Evolutionary conservation across 2,888 invertebrate genomes (phyloP), one percentile per base, ranked within the genome.

Genomic region (Sarcophaga caerulescens): DNA sequence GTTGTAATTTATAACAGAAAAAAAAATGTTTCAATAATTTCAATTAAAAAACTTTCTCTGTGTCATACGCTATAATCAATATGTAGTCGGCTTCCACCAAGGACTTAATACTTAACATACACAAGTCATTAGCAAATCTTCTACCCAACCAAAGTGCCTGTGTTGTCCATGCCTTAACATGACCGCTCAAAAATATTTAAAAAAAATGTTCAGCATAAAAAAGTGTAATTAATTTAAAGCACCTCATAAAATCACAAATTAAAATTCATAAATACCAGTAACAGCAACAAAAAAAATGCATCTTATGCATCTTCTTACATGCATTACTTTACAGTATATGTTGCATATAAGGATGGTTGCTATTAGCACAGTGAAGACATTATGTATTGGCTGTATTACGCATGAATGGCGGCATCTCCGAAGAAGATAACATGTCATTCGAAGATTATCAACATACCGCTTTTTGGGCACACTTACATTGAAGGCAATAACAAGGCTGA

Each of bases 221-320:
- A 74, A 74, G 70, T 74, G 62, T 82, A 87, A 85, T 85, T 85
- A 85, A 85, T 80, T 77, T 87, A 80, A 87, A 87, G 81, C 80
- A 85, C 74, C 81, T 84, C 84, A 81, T 84, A 87, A 87, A 85
- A 68, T 76, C 79, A 44, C 60, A 75, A 79, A 82, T 77, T 82
- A 80, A 82, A 77, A 74, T 69, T 77, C 73, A 85, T 69, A 87
- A 80, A 82, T 74, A 74, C 44, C 47, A n/a, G 17, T 3, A 23
- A 44, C 6, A 57, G 35, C 19, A 35, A 3, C 10, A 35, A 10
- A 8, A 10, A 35, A 35, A 8, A 35, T 35, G 2, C n/a, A n/a
- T 8, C 10, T 8, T 35, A 35, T 35, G 35, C 35, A 35, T 35
- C 35, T 10, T 35, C 35, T 60, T 44, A 59, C 57, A 60, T 60